Percentiles rank a stretch among this genome's conserved stretches.
phyloP scores from a whole-genome alignment of 2,888 invertebrate species.

The Perizoma flavofasciatum region DNA sequence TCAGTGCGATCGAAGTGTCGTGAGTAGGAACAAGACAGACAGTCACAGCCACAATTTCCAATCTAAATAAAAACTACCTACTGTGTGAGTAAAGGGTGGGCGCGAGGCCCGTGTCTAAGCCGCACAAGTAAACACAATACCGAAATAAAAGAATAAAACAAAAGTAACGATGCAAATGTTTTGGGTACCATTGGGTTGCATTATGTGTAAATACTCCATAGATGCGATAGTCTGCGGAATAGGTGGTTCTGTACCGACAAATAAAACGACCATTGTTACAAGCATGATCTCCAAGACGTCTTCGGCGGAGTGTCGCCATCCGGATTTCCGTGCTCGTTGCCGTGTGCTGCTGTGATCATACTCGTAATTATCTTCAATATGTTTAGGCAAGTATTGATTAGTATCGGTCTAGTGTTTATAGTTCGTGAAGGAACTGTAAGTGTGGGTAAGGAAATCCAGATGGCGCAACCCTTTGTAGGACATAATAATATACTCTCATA shows the following conservation, averaged over 20 bases:
- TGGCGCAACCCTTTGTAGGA: conserved; percentile 30
- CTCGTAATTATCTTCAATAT: neutral
- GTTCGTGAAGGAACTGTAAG: neutral
- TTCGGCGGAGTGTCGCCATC: conserved; percentile 40
- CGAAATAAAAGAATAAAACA: conserved; percentile 52
- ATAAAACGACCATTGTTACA: conserved; percentile 78
- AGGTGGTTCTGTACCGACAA: conserved; percentile 81
- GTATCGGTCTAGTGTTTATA: neutral
- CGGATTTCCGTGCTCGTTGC: conserved; percentile 9
- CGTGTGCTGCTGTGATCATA: neutral
- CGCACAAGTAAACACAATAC: conserved; percentile 45
- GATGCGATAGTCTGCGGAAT: conserved; percentile 81
- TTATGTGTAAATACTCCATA: conserved; percentile 82
- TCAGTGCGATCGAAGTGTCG: conserved; percentile 43
- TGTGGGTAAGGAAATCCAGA: conserved; percentile 28
- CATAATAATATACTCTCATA: conserved; percentile 32
- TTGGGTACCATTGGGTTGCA: conserved; percentile 82
- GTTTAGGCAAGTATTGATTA: neutral
- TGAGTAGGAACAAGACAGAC: conserved; percentile 56
- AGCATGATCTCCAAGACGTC: conserved; percentile 55
- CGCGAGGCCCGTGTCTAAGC: conserved; percentile 54
- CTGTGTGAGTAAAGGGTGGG: conserved; percentile 46
- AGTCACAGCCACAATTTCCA: conserved; percentile 81
- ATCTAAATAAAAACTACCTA: conserved; percentile 53
- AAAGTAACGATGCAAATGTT: conserved; percentile 70